These are phyloP conservation scores for Andrena camellia DNA, from an alignment of 2,888 invertebrate genomes.

Conservation along the genomic window DNA sequence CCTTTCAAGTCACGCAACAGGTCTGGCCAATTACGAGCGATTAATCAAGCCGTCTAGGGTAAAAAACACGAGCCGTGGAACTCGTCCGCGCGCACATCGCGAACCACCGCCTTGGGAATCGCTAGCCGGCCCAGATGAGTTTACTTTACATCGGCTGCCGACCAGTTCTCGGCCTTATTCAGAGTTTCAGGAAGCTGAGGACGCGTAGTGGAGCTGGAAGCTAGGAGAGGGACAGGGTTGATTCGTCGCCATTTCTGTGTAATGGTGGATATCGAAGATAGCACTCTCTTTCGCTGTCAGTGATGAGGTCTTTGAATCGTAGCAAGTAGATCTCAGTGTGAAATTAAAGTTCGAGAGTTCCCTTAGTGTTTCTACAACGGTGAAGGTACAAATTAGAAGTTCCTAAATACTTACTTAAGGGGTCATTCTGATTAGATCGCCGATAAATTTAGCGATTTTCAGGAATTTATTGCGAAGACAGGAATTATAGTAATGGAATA, in stretches of 20 bases:
- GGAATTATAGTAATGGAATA: no score
- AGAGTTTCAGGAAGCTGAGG: constrained; percentile 59
- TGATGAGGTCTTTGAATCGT: neutral
- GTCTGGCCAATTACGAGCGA: constrained; percentile 65
- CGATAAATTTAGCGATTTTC: no score
- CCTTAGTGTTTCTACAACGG: no score
- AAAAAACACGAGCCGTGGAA: constrained; percentile 36
- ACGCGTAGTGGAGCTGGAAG: neutral
- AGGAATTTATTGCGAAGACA: no score
- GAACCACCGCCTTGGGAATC: constrained; percentile 51
- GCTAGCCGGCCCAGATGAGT: constrained; percentile 10
- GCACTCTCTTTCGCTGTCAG: neutral
- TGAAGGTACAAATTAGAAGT: no score
- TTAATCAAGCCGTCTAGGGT: constrained; percentile 58
- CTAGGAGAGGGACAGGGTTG: neutral
- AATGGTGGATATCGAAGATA: constrained; percentile 13
- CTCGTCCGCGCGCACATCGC: constrained; percentile 32
- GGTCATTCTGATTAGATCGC: no score
- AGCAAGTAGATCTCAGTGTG: neutral
- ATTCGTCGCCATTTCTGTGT: constrained; percentile 12
- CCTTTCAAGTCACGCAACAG: constrained; percentile 53
- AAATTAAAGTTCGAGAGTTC: neutral
- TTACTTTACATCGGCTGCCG: constrained; percentile 28
- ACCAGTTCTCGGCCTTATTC: constrained; percentile 60
- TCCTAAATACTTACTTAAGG: no score